Base-by-base conservation (phyloP, 2,113 vertebrate genomes). In the Neomonachus schauinslandi region DNA sequence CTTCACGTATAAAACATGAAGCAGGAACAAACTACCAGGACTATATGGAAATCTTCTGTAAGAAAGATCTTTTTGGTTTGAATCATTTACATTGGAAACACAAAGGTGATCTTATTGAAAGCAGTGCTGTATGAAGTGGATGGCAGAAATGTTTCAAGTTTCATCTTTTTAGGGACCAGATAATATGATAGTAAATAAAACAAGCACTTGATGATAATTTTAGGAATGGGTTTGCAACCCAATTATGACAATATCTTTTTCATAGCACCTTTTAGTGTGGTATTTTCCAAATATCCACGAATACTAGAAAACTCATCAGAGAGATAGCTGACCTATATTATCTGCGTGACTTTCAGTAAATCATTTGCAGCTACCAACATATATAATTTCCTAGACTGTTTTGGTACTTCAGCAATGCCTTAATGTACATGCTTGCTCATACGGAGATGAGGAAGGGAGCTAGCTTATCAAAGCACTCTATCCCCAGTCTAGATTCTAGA, bases 1-100 rank as follows among this genome's bases (percentile, higher is more conserved):
- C 19, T 46, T 96, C 90, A 96, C 97, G 95, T 94, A 97, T 97
- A 95, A 97, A 98, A 98, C 96, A 97, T 97, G 94, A 96, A 82
- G 46, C 59, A 81, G 81, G 59, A 97, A 63, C 88, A 88, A 96
- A 94, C 80, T 88, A 87, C 51, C 72, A 82, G 76, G 49, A 72
- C 84, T 97, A 36, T 95, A 91, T 94, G 95, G 93, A 98, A 97
- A 97, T 97, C 79, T 96, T 94, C 89, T 97, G 71, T 67, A 97
- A 97, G 96, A 94, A 96, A 86, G 76, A 83, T 95, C 74, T 65
- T 71, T 96, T 65, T 33, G 51, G 80, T 81, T 95, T 82, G 76
- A 97, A 33, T 96, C 96, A 96, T 94, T 96, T 89, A 89, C 79
- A 84, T 39, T 81, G 65, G 84, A 94, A 95, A 96, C 71, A 96